Conservation (phyloP, 2,113 vertebrate genomes). For the Siniperca chuatsi region DNA sequence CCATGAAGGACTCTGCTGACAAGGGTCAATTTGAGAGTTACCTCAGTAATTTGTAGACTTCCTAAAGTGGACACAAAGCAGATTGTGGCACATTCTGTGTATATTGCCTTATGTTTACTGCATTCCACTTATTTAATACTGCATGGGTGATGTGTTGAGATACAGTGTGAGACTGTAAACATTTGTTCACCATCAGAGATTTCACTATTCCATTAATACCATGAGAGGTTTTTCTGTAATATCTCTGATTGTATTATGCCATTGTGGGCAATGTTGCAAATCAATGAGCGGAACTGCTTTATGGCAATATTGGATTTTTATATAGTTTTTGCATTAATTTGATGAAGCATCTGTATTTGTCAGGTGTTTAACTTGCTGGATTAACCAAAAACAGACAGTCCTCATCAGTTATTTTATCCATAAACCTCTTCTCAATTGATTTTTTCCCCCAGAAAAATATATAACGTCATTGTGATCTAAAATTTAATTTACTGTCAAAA, state of each 20-base stretch:
- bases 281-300: not conserved
- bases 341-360: not conserved
- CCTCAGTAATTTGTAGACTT: conserved; percentile 18
- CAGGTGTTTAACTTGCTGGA: not conserved
- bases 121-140: not conserved
- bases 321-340: not conserved
- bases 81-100: not conserved
- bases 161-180: not conserved
- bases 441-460: too few relatives aligned
- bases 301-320: not conserved
- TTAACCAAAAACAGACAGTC: not conserved
- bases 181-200: not conserved
- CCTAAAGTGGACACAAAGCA: conserved; percentile 26
- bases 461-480: too few relatives aligned
- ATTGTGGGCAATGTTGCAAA: not conserved
- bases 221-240: not conserved
- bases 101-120: conserved; percentile 13
- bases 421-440: too few relatives aligned
- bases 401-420: not conserved
- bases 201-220: not conserved
- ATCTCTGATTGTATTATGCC: not conserved
- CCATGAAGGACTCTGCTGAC: conserved; percentile 28
- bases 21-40: conserved; percentile 6
- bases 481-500: too few relatives aligned
- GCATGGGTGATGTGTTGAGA: not conserved